A percentile compares a stretch with the other conserved stretches of the same genome.
These are phyloP conservation scores for Upupa epops DNA, from an alignment of 2,113 vertebrate genomes.

Conservation along the genomic window DNA sequence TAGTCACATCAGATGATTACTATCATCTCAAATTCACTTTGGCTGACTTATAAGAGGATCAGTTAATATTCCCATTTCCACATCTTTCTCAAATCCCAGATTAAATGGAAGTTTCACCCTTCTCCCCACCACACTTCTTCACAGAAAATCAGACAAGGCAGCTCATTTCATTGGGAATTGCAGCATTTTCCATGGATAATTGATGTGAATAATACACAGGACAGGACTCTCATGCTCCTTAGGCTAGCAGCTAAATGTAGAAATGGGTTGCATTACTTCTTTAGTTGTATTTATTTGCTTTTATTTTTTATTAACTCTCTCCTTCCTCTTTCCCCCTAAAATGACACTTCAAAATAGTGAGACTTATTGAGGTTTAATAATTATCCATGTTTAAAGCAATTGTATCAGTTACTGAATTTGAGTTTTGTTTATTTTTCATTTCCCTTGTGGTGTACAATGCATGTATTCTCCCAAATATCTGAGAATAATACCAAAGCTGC, in stretches of 20 bases:
- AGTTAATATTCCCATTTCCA: neutral
- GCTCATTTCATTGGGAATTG: neutral
- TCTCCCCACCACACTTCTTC: neutral
- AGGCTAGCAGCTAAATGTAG: neutral
- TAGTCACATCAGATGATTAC: neutral
- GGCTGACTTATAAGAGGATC: neutral
- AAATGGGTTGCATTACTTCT: neutral
- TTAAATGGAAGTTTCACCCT: neutral
- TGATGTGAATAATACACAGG: neutral
- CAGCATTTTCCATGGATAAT: neutral
- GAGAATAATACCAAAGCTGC: neutral
- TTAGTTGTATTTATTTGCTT: neutral
- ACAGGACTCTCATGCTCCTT: neutral
- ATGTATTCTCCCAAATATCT: rapidly evolving
- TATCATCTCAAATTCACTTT: neutral
- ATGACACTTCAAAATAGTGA: neutral
- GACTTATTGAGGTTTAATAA: neutral
- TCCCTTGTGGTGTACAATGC: neutral
- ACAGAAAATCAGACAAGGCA: neutral
- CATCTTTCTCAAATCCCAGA: neutral
- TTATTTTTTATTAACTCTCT: neutral
- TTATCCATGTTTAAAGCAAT: neutral
- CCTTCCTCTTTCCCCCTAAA: neutral
- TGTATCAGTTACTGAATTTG: neutral
- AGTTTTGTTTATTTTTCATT: neutral